Evolutionary conservation across 1,140 invertebrate genomes (phyloP).

Genomic region (Drosophila kohkoa): DNA sequence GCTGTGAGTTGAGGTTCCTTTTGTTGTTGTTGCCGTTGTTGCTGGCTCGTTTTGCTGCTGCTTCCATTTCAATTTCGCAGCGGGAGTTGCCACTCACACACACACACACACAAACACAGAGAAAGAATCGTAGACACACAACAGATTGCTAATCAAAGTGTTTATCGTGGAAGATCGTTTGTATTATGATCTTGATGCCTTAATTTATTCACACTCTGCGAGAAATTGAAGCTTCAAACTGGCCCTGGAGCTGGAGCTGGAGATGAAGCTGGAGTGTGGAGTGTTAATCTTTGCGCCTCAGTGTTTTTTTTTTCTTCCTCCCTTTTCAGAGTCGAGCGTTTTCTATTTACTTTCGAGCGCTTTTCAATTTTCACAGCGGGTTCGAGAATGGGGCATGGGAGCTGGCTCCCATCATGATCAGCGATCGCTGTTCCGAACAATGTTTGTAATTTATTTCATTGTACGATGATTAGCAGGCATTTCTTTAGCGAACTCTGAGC

Average conservation of each 20-base stretch:
- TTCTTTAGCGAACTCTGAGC: conserved; percentile 41
- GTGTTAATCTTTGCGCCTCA: conserved; percentile 67
- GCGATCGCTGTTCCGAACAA: conserved; percentile 55
- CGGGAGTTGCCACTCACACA: conserved; percentile 59
- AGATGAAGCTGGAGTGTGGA: neutral
- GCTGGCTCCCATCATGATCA: conserved; percentile 17
- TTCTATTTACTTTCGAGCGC: conserved; percentile 78
- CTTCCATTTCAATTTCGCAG: conserved; percentile 82
- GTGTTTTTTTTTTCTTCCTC: conserved; percentile 23
- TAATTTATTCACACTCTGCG: conserved; percentile 80
- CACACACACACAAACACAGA: conserved; percentile 13
- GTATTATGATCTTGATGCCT: conserved; percentile 83
- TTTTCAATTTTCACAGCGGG: conserved; percentile 83
- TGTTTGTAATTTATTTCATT: conserved; percentile 84
- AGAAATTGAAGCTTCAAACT: conserved; percentile 44
- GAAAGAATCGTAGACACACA: conserved; percentile 7
- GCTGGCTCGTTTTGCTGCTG: conserved; percentile 63
- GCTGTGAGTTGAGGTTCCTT: conserved; percentile 3
- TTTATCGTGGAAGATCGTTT: conserved; percentile 80
- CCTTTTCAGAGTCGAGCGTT: conserved; percentile 53
- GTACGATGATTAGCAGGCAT: conserved; percentile 82
- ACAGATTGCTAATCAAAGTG: conserved; percentile 77
- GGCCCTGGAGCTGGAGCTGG: conserved; percentile 22
- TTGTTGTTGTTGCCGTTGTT: conserved; percentile 28
- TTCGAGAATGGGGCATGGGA: neutral